These are phyloP conservation scores for Loripinus fragilis DNA, from an alignment of 2,888 invertebrate genomes.

Conservation along the genomic window DNA sequence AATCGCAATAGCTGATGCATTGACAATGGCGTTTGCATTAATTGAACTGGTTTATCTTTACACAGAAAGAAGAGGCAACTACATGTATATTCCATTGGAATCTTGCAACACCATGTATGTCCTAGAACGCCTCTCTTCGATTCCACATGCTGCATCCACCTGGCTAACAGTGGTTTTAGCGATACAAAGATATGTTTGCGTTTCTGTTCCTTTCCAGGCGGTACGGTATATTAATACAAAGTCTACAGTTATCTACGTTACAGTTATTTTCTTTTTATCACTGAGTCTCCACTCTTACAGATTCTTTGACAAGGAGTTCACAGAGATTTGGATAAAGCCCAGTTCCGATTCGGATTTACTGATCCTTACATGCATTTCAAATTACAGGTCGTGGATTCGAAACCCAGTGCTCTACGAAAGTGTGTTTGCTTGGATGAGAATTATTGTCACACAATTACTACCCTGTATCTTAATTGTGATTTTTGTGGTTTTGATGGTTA, in stretches of 20 bases:
- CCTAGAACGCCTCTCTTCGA: not conserved
- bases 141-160: slow-evolving; percentile 5
- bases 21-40: not conserved
- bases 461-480: slow-evolving; percentile 5
- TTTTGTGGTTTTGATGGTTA: slow-evolving; percentile 4
- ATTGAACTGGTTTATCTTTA: not conserved
- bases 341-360: not conserved
- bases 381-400: not conserved
- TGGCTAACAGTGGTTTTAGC: slow-evolving; percentile 14
- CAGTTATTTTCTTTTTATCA: not conserved
- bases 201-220: not conserved
- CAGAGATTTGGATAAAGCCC: not conserved
- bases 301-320: slow-evolving; percentile 13
- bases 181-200: slow-evolving; percentile 1
- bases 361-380: not conserved
- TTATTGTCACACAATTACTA: not conserved
- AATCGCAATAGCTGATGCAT: not conserved
- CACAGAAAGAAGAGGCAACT: not conserved
- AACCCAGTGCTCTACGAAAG: slow-evolving; percentile 1
- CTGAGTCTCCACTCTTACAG: not conserved
- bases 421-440: slow-evolving; percentile 6
- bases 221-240: not conserved
- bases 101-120: not conserved
- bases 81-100: not conserved
- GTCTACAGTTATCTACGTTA: not conserved